Base-by-base conservation (phyloP, 1,140 invertebrate genomes). In the Aporrectodea caliginosa region DNA sequence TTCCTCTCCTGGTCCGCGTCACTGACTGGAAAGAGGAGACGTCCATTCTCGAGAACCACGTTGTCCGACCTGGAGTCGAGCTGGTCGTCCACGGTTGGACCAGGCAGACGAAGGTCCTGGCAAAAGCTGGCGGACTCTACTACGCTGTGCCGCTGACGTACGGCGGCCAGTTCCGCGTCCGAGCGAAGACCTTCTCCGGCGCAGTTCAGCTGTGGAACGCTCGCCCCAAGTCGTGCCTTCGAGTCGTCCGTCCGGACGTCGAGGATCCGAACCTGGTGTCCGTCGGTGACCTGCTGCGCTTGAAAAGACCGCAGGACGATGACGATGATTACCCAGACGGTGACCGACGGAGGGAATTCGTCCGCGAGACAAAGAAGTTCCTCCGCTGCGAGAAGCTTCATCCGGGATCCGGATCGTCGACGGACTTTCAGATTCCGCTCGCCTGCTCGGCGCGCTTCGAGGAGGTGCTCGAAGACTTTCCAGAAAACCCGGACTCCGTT, bases 71-170 rank as follows among this genome's bases (percentile, higher is more conserved):
- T 14, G 79, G 75, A 1, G 75, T 77, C 27, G 35, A 80, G 35
- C 58, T 80, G 30, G 79, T 80, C 27, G 69, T 80, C 22, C 79
- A 80, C 43, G 79, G 79, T 22, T 80, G 79, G 79, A 80, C 79
- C 14, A 30, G 69, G 29, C 79, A 80, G 30, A 78, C 75, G 30
- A 80, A 80, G 69, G 34, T 80, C 0, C 73, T 80, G 6, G 73
- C 79, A 16, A 30, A 27, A n/a, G 29, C 68, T 31, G 74, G 16
- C 16, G 74, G 73, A 16, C 27, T 34, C 1, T 27, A 78, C 58
- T 80, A 77, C 34, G 74, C 73, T 31, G 75, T 80, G 12, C 79
- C 79, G 27, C 74, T 80, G 35, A 80, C 79, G 22, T 80, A 80
- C 79, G 31, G 43, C 33, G 79, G 73, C 16, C 68, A 31, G 35